Percentiles rank a stretch among this genome's conserved stretches.
These are phyloP conservation scores for Apamea crenata DNA, from an alignment of 2,888 invertebrate species.

Conservation along the genomic window DNA sequence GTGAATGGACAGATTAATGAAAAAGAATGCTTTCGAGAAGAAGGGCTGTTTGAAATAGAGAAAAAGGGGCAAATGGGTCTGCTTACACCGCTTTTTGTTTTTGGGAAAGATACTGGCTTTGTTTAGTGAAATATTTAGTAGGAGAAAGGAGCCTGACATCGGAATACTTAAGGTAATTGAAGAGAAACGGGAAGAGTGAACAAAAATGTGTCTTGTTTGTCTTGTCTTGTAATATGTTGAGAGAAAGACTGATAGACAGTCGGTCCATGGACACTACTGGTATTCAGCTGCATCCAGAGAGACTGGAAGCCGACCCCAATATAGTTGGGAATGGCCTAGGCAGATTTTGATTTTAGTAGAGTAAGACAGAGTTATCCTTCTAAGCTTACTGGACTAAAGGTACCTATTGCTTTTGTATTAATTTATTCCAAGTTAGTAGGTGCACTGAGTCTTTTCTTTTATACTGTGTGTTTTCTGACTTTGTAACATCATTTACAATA, in stretches of 20 bases:
- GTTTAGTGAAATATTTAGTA: constrained; percentile 29
- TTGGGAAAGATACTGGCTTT: background rate
- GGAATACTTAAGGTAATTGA: background rate
- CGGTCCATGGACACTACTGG: background rate
- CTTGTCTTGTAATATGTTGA: background rate
- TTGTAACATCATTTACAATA: background rate
- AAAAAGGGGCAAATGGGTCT: constrained; percentile 19
- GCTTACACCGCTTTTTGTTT: constrained; percentile 37
- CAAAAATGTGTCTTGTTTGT: background rate
- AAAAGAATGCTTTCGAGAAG: constrained; percentile 45
- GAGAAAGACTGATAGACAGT: background rate
- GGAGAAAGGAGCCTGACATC: background rate
- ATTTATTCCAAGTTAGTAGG: background rate
- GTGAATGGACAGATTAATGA: constrained; percentile 56
- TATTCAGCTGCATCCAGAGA: too few species aligned
- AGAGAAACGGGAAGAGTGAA: background rate
- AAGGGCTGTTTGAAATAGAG: constrained; percentile 28
- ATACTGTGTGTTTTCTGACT: background rate
- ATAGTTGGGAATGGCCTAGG: background rate
- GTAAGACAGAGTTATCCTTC: background rate
- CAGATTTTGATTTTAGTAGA: background rate
- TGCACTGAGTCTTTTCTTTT: background rate
- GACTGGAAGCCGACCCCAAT: background rate
- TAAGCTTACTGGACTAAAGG: background rate
- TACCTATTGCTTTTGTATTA: background rate